Percentiles rank a stretch among this genome's conserved stretches.
These are phyloP conservation scores for Euplexia lucipara DNA, from an alignment of 2,888 invertebrate species.

Conservation along the genomic window DNA sequence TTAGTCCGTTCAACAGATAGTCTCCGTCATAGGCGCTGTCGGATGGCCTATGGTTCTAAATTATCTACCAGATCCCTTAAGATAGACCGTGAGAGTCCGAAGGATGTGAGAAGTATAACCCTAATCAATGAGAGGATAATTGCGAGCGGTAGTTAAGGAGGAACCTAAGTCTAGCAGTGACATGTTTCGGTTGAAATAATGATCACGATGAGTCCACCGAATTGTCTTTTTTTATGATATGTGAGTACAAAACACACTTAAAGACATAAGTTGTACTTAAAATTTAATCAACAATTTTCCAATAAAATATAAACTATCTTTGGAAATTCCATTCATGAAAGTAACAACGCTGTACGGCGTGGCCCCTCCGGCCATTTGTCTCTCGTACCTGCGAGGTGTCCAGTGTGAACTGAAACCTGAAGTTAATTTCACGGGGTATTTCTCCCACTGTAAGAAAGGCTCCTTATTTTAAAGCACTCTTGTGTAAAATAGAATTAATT, in stretches of 20 bases:
- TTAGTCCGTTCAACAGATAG: too few relatives aligned
- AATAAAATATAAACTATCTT: slow-evolving; percentile 39
- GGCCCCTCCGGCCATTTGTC: slow-evolving; percentile 79
- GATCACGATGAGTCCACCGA: too few relatives aligned
- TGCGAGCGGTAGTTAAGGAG: too few relatives aligned
- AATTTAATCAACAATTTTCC: slow-evolving; percentile 5
- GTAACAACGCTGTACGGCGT: slow-evolving; percentile 67
- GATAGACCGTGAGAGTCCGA: too few relatives aligned
- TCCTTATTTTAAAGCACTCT: slow-evolving; percentile 82
- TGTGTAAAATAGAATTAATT: slow-evolving; percentile 86
- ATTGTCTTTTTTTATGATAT: not conserved
- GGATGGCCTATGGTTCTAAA: too few relatives aligned
- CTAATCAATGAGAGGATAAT: too few relatives aligned
- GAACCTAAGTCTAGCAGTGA: too few relatives aligned
- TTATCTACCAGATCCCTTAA: too few relatives aligned
- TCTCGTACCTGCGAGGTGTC: slow-evolving; percentile 86
- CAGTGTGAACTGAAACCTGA: slow-evolving; percentile 82
- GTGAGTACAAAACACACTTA: not conserved
- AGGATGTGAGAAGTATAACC: too few relatives aligned
- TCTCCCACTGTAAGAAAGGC: slow-evolving; percentile 81
- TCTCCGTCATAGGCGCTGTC: too few relatives aligned
- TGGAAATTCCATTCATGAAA: slow-evolving; percentile 68
- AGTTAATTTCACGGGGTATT: slow-evolving; percentile 90
- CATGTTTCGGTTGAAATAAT: too few relatives aligned
- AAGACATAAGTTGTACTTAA: not conserved